Evolutionary conservation across 92 coral and sea anemone genomes (phyloP), one percentile per base, ranked within the genome.

Genomic region (Heliopora coerulea): DNA sequence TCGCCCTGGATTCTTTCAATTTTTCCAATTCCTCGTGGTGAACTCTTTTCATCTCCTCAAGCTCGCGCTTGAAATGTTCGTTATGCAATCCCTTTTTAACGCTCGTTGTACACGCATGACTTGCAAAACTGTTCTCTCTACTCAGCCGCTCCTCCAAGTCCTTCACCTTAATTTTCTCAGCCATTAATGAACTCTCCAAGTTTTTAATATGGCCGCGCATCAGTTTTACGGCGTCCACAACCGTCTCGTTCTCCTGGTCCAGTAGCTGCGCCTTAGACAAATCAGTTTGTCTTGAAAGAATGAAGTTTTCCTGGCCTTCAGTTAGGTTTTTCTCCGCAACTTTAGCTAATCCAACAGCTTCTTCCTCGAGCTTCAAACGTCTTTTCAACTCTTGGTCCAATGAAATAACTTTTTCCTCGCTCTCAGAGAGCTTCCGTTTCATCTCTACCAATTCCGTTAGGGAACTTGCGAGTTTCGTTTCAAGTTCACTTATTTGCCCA

Each of bases 371-470:
- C 12, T 87, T 76, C 13, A 88, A 59, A 54, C 96, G 79, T 18
- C 83, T 78, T 41, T 91, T 86, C 46, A 95, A 80, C 73, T 95
- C 99, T 46, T 95, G 93, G 3, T 93, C 93, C 14, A 95, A 79
- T 42, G 85, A 88, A 1, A 95, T 61, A n/a, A 95, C 96, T 34
- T 91, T 86, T 56, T 83, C 74, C 40, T 95, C 93, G 46, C 96
- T 95, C 15, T 59, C 72, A 34, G 73, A 73, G 9, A 88, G 59
- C 42, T 79, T 95, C 14, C 82, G 83, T 37, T 65, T 80, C 62
- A 74, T 49, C 19, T 75, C 88, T 32, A 69, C 87, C 14, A 89
- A 73, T 50, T 89, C 87, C 11, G 67, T 74, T 59, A 84, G 79
- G 46, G 83, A 67, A 19, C 42, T 32, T 34, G 72, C 56, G 35